Evolutionary conservation across 2,113 vertebrate species (phyloP).

Genomic region (zebrafish (Danio rerio)): GRCz12tu NC_133190.1:26717001-26717500

Average conservation of each 20-base stretch:
- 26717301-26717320: background rate
- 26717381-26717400: too few relatives aligned
- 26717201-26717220: constrained; percentile 27
- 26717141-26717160: constrained; percentile 16
- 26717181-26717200: constrained; percentile 22
- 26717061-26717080: constrained; percentile 26
- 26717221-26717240: constrained; percentile 29
- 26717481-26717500: background rate
- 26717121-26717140: constrained; percentile 28
- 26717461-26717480: too few relatives aligned
- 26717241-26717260: constrained; percentile 9
- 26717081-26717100: constrained; percentile 3
- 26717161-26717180: constrained; percentile 47
- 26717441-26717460: too few relatives aligned
- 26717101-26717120: constrained; percentile 28
- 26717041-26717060: background rate
- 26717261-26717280: background rate
- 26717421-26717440: too few relatives aligned
- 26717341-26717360: too few relatives aligned
- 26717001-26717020: background rate
- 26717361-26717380: too few relatives aligned
- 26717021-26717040: background rate
- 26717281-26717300: background rate
- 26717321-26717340: too few relatives aligned
- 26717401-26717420: too few relatives aligned